phyloP scores from a whole-genome alignment of 2,797 vertebrate genomes.

The Sebastes baramenuke region DNA sequence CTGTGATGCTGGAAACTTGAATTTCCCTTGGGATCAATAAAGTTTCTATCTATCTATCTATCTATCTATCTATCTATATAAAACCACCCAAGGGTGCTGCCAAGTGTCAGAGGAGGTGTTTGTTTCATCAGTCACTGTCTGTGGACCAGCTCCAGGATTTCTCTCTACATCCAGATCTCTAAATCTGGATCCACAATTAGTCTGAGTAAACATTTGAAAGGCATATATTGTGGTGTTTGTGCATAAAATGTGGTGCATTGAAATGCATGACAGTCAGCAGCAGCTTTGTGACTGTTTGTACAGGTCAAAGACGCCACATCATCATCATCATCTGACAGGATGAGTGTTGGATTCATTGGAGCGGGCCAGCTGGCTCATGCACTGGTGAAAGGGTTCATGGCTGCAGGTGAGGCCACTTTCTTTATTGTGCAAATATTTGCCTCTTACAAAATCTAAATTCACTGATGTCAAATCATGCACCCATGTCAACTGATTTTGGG shows the following conservation, averaged over 20 bases:
- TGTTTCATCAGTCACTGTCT: neutral
- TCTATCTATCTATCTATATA: neutral
- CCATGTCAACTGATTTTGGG: neutral
- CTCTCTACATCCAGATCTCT: neutral
- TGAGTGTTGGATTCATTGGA: constrained; percentile 94
- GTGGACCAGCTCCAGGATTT: neutral
- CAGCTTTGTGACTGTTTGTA: neutral
- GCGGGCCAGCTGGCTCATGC: constrained; percentile 92
- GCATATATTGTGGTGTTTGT: neutral
- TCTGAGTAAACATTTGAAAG: neutral
- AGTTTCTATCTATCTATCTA: no score
- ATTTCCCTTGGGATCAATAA: no score
- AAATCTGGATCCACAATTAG: neutral
- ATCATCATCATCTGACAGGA: constrained; percentile 51
- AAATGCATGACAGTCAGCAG: neutral
- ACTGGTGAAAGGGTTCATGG: constrained; percentile 90
- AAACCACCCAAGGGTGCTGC: neutral
- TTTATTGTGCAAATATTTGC: neutral
- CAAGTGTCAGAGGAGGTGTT: constrained; percentile 6
- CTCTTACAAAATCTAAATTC: neutral
- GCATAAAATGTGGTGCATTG: neutral
- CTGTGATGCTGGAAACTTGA: no score
- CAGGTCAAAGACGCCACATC: constrained; percentile 46
- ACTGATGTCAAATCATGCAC: neutral
- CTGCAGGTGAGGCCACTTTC: constrained; percentile 82